A percentile compares a stretch with the other conserved stretches of the same genome.
Evolutionary conservation across 2,113 vertebrate genomes (phyloP).

Genomic region (Xiphophorus couchianus): DNA sequence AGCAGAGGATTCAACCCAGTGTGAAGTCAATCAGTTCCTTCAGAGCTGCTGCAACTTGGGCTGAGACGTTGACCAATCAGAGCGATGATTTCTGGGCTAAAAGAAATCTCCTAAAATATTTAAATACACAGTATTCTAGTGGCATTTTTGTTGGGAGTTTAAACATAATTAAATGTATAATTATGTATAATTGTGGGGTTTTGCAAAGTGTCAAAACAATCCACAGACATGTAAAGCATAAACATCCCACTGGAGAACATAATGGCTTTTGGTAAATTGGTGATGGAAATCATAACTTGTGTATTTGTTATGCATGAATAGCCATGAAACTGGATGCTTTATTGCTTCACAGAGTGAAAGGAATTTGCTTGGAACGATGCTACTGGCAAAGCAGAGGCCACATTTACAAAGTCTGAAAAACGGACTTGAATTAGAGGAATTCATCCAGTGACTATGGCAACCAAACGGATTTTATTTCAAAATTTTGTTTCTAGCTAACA

Average conservation of each 20-base stretch:
- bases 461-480: no score
- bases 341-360: conserved; percentile 75
- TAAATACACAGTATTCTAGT: no score
- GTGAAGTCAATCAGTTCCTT: no score
- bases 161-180: background rate
- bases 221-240: background rate
- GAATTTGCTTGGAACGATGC: conserved; percentile 52
- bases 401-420: conserved; percentile 24
- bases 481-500: background rate
- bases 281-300: background rate
- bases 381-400: conserved; percentile 55
- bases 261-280: background rate
- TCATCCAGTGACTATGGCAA: background rate
- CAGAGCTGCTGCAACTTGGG: no score
- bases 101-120: no score
- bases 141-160: background rate
- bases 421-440: background rate
- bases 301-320: conserved; percentile 8
- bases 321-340: conserved; percentile 42
- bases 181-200: background rate
- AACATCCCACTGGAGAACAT: background rate
- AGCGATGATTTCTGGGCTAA: background rate
- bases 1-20: no score
- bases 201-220: background rate
- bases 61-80: background rate